Evolutionary conservation across 1,140 invertebrate genomes (phyloP), one percentile per base, ranked within the genome.

Genomic region (Oncopodura yosiiana): DNA sequence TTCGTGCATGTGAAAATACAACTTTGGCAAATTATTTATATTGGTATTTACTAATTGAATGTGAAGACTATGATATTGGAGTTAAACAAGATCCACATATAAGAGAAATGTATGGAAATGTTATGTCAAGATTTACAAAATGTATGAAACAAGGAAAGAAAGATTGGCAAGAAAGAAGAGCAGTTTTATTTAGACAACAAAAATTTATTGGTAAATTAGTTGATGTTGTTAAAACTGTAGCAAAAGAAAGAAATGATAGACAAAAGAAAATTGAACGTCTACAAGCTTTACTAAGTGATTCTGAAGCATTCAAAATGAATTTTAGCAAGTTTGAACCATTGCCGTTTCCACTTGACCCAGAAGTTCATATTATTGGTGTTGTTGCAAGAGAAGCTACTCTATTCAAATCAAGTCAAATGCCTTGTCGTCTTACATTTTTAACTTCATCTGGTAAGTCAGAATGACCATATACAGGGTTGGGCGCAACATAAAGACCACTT

Each of bases 321-420:
- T 94, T 97, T 72, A 77, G 82, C 0, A 83, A 83, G 68, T 94
- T 96, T 72, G 92, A 95, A 64, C 83, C 89, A 0, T 80, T 96
- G 56, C 89, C 91, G 1, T 84, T 98, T 66, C 93, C 94, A 0
- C 72, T 99, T 16, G 92, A 99, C 75, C 94, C 94, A 0, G 83
- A 83, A 58, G 82, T 96, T 23, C 80, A 77, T 48, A 90, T 97
- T 34, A 87, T 82, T 68, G 92, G 89, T 38, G 93, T 98, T 37
- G 76, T 93, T 38, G 79, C 92, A 0, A 83, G 84, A 67, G 86
- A 86, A 67, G 91, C 94, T 0, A 86, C 82, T 43, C 74, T 99
- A 0, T 99, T 98, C 70, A 98, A 98, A 71, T 96, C 92, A 27
- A 89, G 91, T 3, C 73, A 97, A 37, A 98, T 97, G 92, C 95